Evolutionary conservation across 2,888 invertebrate genomes (phyloP), one percentile per base, ranked within the genome.

Genomic region (Ochropleura plecta): DNA sequence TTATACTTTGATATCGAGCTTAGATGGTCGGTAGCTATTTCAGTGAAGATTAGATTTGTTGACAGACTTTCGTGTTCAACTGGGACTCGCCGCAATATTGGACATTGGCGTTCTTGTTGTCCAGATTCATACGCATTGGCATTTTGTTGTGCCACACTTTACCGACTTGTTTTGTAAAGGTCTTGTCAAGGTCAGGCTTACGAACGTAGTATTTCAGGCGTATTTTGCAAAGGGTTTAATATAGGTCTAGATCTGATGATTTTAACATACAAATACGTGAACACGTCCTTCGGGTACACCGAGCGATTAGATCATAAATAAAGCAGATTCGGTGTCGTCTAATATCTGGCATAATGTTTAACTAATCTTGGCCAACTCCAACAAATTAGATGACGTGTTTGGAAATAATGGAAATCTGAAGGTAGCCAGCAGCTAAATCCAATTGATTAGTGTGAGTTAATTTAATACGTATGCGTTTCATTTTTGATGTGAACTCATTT

Each of bases 1-100:
- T 84, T 84, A 76, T 84, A 40, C 67, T 70, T 76, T 81, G 82
- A 81, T 82, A 84, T 70, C 63, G 82, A 76, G 65, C 76, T 84
- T 42, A 76, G 66, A 72, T 81, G 53, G 66, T 55, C 14, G n/a
- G 51, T 5, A 46, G 44, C 70, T 64, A 42, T 57, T 70, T 78
- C n/a, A 71, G 62, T 46, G 16, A 30, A 10, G 49, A 80, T 80
- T 73, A 16, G 46, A 64, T 71, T 57, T 48, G 63, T 44, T 63
- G 30, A 40, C 8, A 53, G n/a, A 46, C 10, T 48, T 9, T 18
- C 16, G 14, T 53, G 16, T 57, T 57, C 40, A 46, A 10, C n/a
- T 20, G 51, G 5, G 5, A 53, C 49, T 79, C 20, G 40, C 12
- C 16, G 18, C 18, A 9, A 44, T 48, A 20, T 55, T 70, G 6